Evolutionary conservation across 2,113 vertebrate species (phyloP), one percentile per base, ranked within the genome.

Genomic region (Grallaria varia): DNA sequence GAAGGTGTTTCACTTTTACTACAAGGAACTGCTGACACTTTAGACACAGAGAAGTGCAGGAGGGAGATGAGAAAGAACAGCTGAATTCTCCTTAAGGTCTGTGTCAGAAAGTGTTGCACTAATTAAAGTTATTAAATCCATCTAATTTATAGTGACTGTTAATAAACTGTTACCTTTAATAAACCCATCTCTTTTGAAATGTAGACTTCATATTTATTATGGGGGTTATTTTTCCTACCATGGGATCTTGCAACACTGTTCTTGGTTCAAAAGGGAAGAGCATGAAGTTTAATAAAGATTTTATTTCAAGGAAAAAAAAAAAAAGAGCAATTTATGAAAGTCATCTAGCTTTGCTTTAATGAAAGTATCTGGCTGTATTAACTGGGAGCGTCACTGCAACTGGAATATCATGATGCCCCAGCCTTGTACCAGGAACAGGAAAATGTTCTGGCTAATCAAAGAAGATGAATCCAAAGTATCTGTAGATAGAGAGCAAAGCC

Each of bases 121-220:
- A 95, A 96, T 95, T 96, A 93, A 95, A 94, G 93, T 93, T 83
- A 96, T 95, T 96, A 95, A 90, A 94, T 74, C 15, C 58, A 66
- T 67, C 83, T 92, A 89, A 92, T 90, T 95, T 91, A 53, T 44
- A 94, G 88, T 50, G 69, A 79, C 73, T 96, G 94, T 76, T 96
- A 95, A 94, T 96, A 94, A 97, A 96, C 69, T 84, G 76, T 74
- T 94, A 71, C 72, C 80, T 88, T 90, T 95, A 93, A 92, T 94
- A 95, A 95, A 80, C 35, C 22, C 64, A 50, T 89, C 35, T 78
- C 52, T 81, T 95, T 77, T 84, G 83, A 94, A 95, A 95, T 52
- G 33, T 52, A 84, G 73, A 24, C 31, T 89, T 92, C 69, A 62
- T 76, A 90, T 64, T 93, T 91, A 90, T 88, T 90, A 75, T 33